Evolutionary conservation across 2,113 vertebrate genomes (phyloP).

Genomic region (Elanoides forficatus): DNA sequence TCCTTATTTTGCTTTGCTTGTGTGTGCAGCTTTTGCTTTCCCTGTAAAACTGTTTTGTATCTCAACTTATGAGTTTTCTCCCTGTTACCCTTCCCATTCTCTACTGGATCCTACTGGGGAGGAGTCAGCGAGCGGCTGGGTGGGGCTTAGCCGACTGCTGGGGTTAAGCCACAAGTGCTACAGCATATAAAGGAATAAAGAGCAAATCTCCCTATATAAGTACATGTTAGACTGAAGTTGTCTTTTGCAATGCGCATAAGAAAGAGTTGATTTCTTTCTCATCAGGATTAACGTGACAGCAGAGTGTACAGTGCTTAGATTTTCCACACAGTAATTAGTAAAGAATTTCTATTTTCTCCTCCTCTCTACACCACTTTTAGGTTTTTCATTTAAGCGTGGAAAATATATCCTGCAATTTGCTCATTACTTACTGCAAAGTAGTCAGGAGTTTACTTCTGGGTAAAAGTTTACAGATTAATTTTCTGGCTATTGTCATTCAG

Average conservation of each 20-base stretch:
- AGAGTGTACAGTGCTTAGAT: not conserved
- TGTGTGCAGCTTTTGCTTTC: not conserved
- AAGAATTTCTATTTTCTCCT: not conserved
- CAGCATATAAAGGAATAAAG: not conserved
- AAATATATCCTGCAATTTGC: not conserved
- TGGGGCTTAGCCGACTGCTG: not conserved
- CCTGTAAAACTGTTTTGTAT: not conserved
- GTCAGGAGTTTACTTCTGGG: not conserved
- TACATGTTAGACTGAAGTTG: not conserved
- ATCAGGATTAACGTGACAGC: not conserved
- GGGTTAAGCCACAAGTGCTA: not conserved
- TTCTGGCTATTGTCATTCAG: not conserved
- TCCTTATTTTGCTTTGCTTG: not conserved
- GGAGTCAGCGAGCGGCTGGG: accelerated
- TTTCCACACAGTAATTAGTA: not conserved
- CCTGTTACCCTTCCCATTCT: not conserved
- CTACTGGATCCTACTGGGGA: accelerated
- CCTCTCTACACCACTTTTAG: not conserved
- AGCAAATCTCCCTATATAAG: not conserved
- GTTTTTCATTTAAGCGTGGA: not conserved
- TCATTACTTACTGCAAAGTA: not conserved
- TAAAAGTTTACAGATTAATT: not conserved
- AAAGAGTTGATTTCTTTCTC: not conserved
- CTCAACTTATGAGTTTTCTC: accelerated
- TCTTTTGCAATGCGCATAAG: not conserved